These are phyloP conservation scores for Phyllotreta cruciferae DNA, from an alignment of 2,888 invertebrate genomes.

Conservation along the genomic window DNA sequence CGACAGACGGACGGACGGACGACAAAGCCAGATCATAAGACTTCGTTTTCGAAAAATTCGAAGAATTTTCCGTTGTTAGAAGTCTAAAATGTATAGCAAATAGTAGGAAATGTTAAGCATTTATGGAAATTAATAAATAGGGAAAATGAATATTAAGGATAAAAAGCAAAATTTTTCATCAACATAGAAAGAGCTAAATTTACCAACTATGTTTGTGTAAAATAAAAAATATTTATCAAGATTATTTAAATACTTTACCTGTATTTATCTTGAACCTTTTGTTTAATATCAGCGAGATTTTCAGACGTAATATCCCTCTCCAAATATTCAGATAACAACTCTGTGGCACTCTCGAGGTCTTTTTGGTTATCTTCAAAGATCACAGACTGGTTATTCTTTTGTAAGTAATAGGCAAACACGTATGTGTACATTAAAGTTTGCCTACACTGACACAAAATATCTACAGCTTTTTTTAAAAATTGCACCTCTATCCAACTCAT, in stretches of 20 bases:
- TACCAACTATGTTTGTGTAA: constrained; percentile 26
- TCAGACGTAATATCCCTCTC: constrained; percentile 98
- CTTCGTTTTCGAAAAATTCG: too few relatives aligned
- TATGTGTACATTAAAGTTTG: constrained; percentile 99
- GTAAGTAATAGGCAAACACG: constrained; percentile 98
- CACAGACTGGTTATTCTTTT: constrained; percentile 97
- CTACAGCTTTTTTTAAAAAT: constrained; percentile 96
- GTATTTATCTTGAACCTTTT: constrained; percentile 98
- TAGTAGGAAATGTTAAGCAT: too few relatives aligned
- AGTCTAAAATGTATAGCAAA: too few relatives aligned
- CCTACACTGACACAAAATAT: constrained; percentile 94
- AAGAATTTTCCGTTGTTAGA: too few relatives aligned
- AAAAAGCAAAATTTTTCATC: too few relatives aligned
- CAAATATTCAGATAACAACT: constrained; percentile 95
- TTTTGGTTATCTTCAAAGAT: constrained; percentile 99
- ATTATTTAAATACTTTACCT: constrained; percentile 65
- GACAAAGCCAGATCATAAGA: too few relatives aligned
- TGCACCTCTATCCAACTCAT: constrained; percentile 99
- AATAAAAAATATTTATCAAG: constrained; percentile 14
- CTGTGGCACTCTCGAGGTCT: constrained; percentile 97
- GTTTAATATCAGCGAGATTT: constrained; percentile 96
- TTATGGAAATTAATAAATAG: too few relatives aligned
- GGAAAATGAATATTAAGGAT: too few relatives aligned
- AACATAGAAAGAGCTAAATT: background rate
- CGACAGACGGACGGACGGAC: too few relatives aligned